Conservation (phyloP, 2,113 vertebrate genomes). For the Pungitius pungitius region DNA sequence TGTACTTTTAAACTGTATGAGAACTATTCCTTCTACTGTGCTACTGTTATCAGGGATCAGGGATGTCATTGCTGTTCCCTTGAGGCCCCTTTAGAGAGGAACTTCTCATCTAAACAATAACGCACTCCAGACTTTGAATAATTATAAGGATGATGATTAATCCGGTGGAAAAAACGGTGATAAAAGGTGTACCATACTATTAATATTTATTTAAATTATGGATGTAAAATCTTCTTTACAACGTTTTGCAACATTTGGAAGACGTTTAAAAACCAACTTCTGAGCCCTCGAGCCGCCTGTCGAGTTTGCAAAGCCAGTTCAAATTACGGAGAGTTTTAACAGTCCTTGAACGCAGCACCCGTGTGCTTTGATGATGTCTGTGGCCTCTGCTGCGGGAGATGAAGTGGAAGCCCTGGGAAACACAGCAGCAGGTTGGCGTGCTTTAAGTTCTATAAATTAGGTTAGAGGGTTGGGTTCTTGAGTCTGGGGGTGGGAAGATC, state of each 20-base stretch:
- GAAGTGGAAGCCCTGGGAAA: conserved; percentile 18
- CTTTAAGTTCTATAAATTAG: background rate
- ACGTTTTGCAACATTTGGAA: background rate
- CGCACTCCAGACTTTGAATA: background rate
- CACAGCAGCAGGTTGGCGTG: conserved; percentile 38
- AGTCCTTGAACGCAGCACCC: conserved; percentile 61
- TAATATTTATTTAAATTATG: background rate
- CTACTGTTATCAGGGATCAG: background rate
- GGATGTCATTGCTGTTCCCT: background rate
- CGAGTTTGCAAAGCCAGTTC: background rate
- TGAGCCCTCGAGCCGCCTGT: background rate
- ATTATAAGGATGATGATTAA: background rate
- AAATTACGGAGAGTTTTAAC: conserved; percentile 33
- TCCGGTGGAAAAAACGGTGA: background rate
- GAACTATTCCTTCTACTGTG: background rate
- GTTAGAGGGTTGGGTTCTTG: background rate
- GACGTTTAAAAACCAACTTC: background rate
- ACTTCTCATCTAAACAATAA: background rate
- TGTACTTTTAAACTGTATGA: background rate
- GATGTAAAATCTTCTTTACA: background rate
- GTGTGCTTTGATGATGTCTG: conserved; percentile 17
- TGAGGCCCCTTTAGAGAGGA: background rate
- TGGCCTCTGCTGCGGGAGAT: background rate
- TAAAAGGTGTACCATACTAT: background rate
- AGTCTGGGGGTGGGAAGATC: background rate